These are phyloP conservation scores for Arctia plantaginis DNA, from an alignment of 2,888 invertebrate genomes.

Conservation along the genomic window DNA sequence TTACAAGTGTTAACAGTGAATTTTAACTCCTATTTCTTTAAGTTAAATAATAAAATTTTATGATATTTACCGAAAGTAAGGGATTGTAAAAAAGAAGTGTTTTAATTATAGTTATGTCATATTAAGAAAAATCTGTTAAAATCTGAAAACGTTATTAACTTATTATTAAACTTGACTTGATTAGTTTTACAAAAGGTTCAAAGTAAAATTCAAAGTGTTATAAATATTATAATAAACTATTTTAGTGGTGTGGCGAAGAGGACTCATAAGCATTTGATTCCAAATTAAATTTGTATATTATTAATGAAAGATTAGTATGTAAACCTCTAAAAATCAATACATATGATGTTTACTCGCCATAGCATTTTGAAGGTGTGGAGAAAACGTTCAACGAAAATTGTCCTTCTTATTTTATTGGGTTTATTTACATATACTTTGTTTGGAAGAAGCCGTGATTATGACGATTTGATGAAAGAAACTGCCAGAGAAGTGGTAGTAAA, in stretches of 20 bases:
- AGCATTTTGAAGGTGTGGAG: background rate
- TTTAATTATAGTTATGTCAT: background rate
- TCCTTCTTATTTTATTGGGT: slow-evolving; percentile 20
- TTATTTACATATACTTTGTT: slow-evolving; percentile 16
- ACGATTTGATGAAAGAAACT: background rate
- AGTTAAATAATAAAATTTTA: background rate
- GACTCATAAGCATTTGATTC: background rate
- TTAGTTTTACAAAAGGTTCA: background rate
- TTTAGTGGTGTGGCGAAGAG: background rate
- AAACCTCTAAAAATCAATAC: background rate
- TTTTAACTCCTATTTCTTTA: background rate
- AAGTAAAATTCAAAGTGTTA: background rate
- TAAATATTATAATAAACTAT: background rate
- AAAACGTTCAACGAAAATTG: slow-evolving; percentile 4
- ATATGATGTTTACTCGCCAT: background rate
- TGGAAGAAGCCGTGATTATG: background rate
- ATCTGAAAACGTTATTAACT: background rate
- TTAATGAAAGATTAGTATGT: background rate
- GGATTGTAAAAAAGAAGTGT: background rate
- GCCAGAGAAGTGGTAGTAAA: background rate
- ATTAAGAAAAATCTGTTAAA: too few species aligned
- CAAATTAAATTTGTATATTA: background rate
- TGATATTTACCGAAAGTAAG: background rate
- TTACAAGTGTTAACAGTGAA: background rate
- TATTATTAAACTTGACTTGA: background rate